phyloP scores from a whole-genome alignment of 2,888 invertebrate genomes.

The Eilema caniola region DNA sequence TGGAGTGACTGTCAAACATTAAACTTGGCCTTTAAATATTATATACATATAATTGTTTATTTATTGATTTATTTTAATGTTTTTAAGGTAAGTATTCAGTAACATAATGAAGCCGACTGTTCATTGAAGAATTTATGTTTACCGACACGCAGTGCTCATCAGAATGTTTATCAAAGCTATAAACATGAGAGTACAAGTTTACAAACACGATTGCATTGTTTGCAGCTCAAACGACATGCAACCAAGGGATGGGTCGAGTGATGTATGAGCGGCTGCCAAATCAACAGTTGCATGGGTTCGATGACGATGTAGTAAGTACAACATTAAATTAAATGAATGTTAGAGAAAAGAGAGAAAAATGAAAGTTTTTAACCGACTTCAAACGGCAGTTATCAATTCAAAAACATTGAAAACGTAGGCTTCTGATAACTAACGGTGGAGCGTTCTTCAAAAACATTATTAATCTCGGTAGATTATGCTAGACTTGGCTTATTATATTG shows the following conservation, averaged over 20 bases:
- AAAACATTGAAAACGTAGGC: not conserved
- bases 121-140: not conserved
- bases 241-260: slow-evolving; percentile 95
- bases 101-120: too few relatives aligned
- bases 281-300: slow-evolving; percentile 95
- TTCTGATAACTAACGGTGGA: not conserved
- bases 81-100: too few relatives aligned
- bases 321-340: too few relatives aligned
- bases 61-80: too few relatives aligned
- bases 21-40: not conserved
- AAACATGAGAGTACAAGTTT: slow-evolving; percentile 2
- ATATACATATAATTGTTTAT: not conserved
- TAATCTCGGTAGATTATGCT: not conserved
- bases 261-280: slow-evolving; percentile 96
- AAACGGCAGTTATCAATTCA: not conserved
- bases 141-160: not conserved
- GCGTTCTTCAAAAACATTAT: not conserved
- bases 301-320: slow-evolving; percentile 93
- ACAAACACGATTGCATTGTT: slow-evolving; percentile 35
- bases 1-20: too few relatives aligned
- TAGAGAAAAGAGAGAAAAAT: too few relatives aligned
- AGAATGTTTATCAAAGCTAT: not conserved
- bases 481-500: not conserved
- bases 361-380: not conserved
- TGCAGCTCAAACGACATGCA: slow-evolving; percentile 95